Evolutionary conservation across 2,888 invertebrate species (phyloP).

Genomic region (Heliconius ismenius): DNA sequence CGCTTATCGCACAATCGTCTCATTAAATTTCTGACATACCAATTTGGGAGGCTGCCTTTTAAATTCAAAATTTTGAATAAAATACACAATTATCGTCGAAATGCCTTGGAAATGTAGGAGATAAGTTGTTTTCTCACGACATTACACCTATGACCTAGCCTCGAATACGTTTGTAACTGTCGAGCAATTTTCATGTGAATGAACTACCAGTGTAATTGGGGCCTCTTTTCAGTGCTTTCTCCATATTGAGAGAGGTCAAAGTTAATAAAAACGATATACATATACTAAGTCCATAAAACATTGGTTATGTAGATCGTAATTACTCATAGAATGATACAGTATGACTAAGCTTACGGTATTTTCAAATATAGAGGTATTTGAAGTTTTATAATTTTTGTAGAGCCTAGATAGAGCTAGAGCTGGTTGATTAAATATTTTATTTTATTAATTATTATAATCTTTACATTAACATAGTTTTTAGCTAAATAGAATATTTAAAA

Average conservation of each 20-base stretch:
- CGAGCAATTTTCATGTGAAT: constrained; percentile 61
- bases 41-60: constrained; percentile 24
- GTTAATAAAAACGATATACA: constrained; percentile 34
- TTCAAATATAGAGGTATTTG: constrained; percentile 45
- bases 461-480: no score
- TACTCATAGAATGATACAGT: constrained; percentile 63
- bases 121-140: constrained; percentile 65
- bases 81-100: constrained; percentile 40
- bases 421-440: no score
- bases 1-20: constrained; percentile 26
- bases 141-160: constrained; percentile 69
- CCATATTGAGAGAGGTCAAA: constrained; percentile 28
- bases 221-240: constrained; percentile 41
- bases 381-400: background rate
- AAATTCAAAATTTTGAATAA: constrained; percentile 30
- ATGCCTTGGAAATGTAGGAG: constrained; percentile 32
- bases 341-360: constrained; percentile 71
- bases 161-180: constrained; percentile 70
- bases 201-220: constrained; percentile 52
- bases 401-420: background rate
- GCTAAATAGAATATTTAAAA: no score
- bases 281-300: constrained; percentile 48
- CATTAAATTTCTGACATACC: constrained; percentile 31
- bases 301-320: constrained; percentile 60
- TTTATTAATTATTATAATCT: no score